Evolutionary conservation across 2,888 invertebrate species (phyloP), one percentile per base, ranked within the genome.

Genomic region (Drosophila engyochracea): DNA sequence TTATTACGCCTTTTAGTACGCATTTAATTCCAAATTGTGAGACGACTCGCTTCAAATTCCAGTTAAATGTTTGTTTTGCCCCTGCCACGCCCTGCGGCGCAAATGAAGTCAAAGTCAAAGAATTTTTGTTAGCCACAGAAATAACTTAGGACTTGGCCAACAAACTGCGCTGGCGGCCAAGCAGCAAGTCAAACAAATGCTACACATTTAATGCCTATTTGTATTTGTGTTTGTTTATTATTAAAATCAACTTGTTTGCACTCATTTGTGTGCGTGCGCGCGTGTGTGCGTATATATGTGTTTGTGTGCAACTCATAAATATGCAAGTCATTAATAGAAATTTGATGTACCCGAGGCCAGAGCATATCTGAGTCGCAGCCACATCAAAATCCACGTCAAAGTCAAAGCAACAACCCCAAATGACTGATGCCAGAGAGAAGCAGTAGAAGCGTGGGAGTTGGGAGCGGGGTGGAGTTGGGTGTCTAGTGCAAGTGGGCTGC

Each of bases 321-420:
- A 87, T 87, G 89, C 87, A 89, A 87, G 87, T 87, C 88, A 87
- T 87, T 87, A 89, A 89, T 87, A 85, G 88, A 87, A 89, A 87
- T 85, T 83, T 82, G 85, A 85, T 83, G 79, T 74, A 76, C 78
- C 74, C 73, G 68, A 72, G 81, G 83, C 87, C 41, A 47, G 14
- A 60, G n/a, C 54, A 52, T 53, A 19, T 22, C 65, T 44, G 51
- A 47, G 19, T 33, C 63, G 9, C 39, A 59, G 31, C 63, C 58
- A 74, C 76, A 67, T 53, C 70, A 64, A 57, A 70, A 66, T 74
- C 74, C 67, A 64, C 74, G 77, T 83, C 85, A 85, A 81, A 72
- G 82, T 83, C 81, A 79, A 77, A 65, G 62, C 68, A 74, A 37
- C 84, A 81, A 83, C 88, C 82, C 83, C 63, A 57, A 47, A 60